Evolutionary conservation across 2,888 invertebrate species (phyloP).

Genomic region (Andrena chrysosceles): DNA sequence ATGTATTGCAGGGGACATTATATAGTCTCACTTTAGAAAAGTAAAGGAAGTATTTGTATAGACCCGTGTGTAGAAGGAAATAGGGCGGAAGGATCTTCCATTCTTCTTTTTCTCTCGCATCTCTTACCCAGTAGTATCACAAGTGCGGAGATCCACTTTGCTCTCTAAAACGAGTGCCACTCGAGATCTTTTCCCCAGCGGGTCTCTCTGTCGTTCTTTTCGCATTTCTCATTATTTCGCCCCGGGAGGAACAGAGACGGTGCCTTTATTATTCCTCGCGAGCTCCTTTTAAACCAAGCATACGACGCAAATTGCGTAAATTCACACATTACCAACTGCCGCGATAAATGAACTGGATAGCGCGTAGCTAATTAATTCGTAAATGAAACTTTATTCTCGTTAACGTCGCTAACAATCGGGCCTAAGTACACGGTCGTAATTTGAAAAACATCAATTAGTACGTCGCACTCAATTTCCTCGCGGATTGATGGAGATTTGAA

Average conservation of each 20-base stretch:
- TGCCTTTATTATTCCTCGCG: background rate
- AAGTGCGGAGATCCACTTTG: conserved; percentile 61
- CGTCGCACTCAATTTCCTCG: background rate
- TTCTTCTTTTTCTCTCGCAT: conserved; percentile 38
- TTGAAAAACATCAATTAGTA: background rate
- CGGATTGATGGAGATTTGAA: too few species aligned
- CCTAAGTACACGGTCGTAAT: too few species aligned
- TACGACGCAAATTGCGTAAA: background rate
- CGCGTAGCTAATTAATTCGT: background rate
- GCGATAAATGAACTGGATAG: conserved; percentile 10
- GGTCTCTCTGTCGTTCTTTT: conserved; percentile 19
- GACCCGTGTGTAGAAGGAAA: conserved; percentile 31
- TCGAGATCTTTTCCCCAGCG: conserved; percentile 40
- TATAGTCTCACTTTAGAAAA: background rate
- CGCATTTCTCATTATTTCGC: conserved; percentile 28
- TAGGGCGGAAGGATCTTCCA: conserved; percentile 39
- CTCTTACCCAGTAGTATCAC: conserved; percentile 50
- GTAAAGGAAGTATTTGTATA: conserved; percentile 33
- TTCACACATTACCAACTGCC: background rate
- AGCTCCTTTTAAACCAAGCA: background rate
- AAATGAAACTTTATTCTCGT: background rate
- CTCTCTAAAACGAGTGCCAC: conserved; percentile 62
- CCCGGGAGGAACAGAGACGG: background rate
- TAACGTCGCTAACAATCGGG: too few species aligned
- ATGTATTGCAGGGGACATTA: conserved; percentile 23